Conservation (phyloP, 2,113 vertebrate species). For the Benitochromis conjunctus region DNA sequence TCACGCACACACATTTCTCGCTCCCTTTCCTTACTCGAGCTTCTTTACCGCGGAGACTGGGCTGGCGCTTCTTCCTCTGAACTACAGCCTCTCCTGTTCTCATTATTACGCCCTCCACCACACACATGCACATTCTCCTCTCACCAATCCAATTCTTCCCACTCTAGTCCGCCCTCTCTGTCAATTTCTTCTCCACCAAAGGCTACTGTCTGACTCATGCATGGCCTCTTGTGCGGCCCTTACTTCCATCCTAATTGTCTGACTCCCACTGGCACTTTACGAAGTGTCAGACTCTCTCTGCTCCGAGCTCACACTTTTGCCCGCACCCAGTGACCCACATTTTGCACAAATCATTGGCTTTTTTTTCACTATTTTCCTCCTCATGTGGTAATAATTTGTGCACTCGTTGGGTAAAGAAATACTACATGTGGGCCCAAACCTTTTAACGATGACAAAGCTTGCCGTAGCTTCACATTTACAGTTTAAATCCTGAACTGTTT, state of each 20-base stretch:
- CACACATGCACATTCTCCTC: background rate
- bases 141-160: conserved; percentile 28
- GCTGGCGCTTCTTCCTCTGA: background rate
- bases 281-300: conserved; percentile 29
- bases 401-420: background rate
- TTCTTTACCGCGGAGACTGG: background rate
- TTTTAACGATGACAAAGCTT: background rate
- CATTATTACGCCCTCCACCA: background rate
- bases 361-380: background rate
- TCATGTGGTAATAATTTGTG: background rate
- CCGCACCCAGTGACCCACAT: background rate
- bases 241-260: conserved; percentile 54
- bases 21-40: background rate
- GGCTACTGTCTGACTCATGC: conserved; percentile 43
- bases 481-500: background rate
- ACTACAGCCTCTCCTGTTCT: conserved; percentile 3
- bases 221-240: conserved; percentile 28
- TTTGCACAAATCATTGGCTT: background rate
- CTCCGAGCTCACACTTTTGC: background rate
- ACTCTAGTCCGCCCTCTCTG: conserved; percentile 16
- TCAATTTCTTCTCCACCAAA: conserved; percentile 34
- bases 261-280: conserved; percentile 53
- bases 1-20: background rate
- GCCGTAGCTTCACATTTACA: background rate
- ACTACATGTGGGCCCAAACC: background rate